Evolutionary conservation across 2,113 vertebrate species (phyloP), one percentile per base, ranked within the genome.

Genomic region (Lamprotornis superbus): DNA sequence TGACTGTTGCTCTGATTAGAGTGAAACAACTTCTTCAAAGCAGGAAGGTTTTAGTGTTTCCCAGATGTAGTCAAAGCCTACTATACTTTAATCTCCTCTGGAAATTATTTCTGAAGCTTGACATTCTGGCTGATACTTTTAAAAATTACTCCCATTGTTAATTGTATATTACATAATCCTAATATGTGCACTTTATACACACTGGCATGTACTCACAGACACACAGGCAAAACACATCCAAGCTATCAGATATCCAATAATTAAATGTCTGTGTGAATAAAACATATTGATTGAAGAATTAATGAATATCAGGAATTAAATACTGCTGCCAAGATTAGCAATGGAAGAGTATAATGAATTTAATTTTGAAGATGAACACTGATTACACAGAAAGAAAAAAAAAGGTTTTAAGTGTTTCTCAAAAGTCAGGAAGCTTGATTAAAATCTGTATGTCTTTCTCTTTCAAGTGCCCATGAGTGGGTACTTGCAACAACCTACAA

Each of bases 401-500:
- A 87, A 60, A 44, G 1, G 5, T 87, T 74, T 90, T 35, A 44
- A 75, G 19, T 56, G 9, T 69, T 95, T 93, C 61, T 55, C 14
- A 24, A 57, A 96, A 91, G 89, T 83, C 63, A 88, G 30, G 81
- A 78, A 52, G 11, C 73, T 59, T 84, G 40, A 93, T 95, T 94
- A 82, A 87, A 91, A 69, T 89, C 24, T 64, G 2, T 59, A 35
- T 22, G 12, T 33, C 7, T 27, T 53, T 80, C 52, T 74, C 7
- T 21, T 77, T 93, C 37, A 63, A 91, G n/a, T 71, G 13, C 8
- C 33, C 15, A 30, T 69, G 35, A 78, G 7, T 31, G 9, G 40
- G 40, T 65, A 55, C 24, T 70, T 76, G 12, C 12, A 83, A 19
- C 18, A 70, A 50, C 3, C 15, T 59, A 39, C 7, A 76, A 59